Conservation (phyloP, 2,888 invertebrate species). For the Machimus rusticus region DNA sequence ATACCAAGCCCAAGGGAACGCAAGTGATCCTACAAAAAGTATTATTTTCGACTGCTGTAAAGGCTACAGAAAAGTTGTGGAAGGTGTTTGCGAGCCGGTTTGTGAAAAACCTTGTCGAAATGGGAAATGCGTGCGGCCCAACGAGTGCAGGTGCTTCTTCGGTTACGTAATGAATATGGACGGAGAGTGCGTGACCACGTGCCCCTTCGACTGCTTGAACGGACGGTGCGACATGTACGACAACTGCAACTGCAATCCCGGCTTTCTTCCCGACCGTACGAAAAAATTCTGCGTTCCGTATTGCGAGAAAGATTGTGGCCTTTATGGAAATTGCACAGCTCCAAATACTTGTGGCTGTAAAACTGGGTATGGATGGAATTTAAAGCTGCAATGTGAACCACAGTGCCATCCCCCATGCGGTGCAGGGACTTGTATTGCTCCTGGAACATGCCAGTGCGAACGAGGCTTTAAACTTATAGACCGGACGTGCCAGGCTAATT, state of each 20-base stretch:
- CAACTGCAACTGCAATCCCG: conserved; percentile 72
- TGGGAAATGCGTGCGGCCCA: conserved; percentile 60
- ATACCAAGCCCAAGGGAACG: conserved; percentile 54
- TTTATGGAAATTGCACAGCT: conserved; percentile 57
- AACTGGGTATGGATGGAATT: conserved; percentile 53
- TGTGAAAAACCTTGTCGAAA: conserved; percentile 58
- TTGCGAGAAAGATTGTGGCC: conserved; percentile 62
- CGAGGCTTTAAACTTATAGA: conserved; percentile 43
- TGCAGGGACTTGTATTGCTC: conserved; percentile 61
- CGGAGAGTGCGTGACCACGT: conserved; percentile 59
- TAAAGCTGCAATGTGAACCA: conserved; percentile 56
- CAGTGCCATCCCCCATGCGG: conserved; percentile 59
- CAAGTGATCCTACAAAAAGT: conserved; percentile 68
- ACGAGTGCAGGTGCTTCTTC: conserved; percentile 60
- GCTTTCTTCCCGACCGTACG: conserved; percentile 66
- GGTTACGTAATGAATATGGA: conserved; percentile 57
- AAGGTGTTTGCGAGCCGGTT: conserved; percentile 50
- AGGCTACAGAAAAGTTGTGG: conserved; percentile 66
- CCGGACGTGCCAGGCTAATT: conserved; percentile 37
- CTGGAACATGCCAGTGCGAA: conserved; percentile 54
- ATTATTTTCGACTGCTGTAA: conserved; percentile 75
- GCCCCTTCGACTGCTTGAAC: conserved; percentile 67
- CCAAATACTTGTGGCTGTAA: conserved; percentile 60
- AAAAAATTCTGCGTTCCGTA: conserved; percentile 67
- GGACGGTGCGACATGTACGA: conserved; percentile 69